Evolutionary conservation across 2,113 vertebrate genomes (phyloP).

Genomic region (Oceanodroma tethys): DNA sequence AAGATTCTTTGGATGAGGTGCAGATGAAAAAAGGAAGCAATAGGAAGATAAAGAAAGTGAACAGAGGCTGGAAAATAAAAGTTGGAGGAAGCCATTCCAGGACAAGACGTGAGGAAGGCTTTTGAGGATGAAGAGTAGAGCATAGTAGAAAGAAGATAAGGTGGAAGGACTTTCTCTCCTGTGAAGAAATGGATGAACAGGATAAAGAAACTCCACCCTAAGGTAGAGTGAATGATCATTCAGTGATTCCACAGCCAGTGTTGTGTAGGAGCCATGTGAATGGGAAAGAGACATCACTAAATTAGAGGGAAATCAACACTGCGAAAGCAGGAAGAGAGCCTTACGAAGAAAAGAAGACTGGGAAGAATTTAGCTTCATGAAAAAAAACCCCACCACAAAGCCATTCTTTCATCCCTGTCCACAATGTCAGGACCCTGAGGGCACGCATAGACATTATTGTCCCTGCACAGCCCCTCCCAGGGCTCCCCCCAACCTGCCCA

Average conservation of each 20-base stretch:
- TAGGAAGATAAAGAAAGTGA: not conserved
- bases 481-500: not conserved
- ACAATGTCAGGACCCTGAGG: rapidly evolving
- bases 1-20: not conserved
- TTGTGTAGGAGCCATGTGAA: not conserved
- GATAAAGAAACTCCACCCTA: not conserved
- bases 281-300: not conserved
- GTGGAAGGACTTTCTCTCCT: not conserved
- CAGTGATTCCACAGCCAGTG: not conserved
- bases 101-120: not conserved
- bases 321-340: not conserved
- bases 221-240: not conserved
- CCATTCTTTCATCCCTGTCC: not conserved
- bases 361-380: not conserved
- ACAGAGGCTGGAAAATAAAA: not conserved
- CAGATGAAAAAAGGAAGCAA: not conserved
- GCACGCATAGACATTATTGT: not conserved
- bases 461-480: not conserved
- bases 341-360: not conserved
- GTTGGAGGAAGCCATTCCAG: not conserved
- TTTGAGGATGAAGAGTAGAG: not conserved
- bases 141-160: not conserved
- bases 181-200: not conserved
- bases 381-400: rapidly evolving
- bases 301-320: not conserved